Evolutionary conservation across 1,140 invertebrate species (phyloP), one percentile per base, ranked within the genome.

Genomic region (Lasaia peninsularis): DNA sequence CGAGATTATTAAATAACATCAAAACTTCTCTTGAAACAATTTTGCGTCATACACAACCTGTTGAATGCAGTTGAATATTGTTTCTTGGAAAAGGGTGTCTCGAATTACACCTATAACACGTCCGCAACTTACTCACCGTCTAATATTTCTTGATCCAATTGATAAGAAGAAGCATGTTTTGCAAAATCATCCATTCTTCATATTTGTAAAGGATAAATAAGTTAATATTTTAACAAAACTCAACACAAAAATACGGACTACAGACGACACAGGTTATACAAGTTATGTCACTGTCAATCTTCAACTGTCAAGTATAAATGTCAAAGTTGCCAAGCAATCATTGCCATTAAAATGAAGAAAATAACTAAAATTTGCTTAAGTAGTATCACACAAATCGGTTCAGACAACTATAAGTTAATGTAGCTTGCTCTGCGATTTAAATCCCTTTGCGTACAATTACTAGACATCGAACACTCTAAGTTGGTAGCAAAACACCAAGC

Each of bases 121-220:
- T 33, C 35, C 24, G 18, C 48, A 40, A 62, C 50, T 20, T 12
- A 69, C 78, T 63, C 65, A 86, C 85, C 82, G 56, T 88, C 81
- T 16, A 88, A 71, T 67, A 88, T 83, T 71, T 88, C 85, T 58
- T 88, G 85, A 63, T 88, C 82, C 63, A 80, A 70, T 63, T 85
- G 80, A 57, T 86, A 88, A 24, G 85, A 88, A 51, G 82, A 72
- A 35, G 73, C 73, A 62, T 85, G 71, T 67, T 81, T 88, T 63
- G 68, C 73, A 68, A 80, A 78, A 78, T 86, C 85, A 73, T 86
- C 85, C 85, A 88, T 88, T 85, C 85, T 88, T 88, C 82, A 88
- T 87, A 80, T 75, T 88, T 85, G 69, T 55, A 71, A 68, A 69
- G 24, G 14, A 28, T 11, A 32, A 53, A 48, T 33, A 69, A 59